Evolutionary conservation across 2,888 invertebrate genomes (phyloP).

Genomic region (Zootermopsis nevadensis): DNA sequence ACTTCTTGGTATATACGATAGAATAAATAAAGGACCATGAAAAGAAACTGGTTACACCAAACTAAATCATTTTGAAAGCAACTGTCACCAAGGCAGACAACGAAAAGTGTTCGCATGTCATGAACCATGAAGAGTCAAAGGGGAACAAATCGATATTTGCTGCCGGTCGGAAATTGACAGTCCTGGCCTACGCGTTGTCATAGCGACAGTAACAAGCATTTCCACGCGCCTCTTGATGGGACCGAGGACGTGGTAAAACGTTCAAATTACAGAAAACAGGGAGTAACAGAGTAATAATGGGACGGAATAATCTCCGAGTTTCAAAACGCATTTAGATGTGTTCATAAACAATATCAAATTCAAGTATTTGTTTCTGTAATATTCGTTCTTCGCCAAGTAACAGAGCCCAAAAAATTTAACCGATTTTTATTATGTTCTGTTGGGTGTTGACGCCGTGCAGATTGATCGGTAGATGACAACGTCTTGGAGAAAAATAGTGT

Average conservation of each 20-base stretch:
- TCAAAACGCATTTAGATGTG: no score
- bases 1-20: not conserved
- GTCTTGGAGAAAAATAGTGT: no score
- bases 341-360: no score
- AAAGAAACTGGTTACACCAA: not conserved
- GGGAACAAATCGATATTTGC: slow-evolving; percentile 3
- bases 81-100: not conserved
- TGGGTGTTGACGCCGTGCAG: no score
- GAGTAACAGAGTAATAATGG: no score
- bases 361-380: no score
- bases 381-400: no score
- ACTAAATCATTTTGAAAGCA: not conserved
- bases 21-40: not conserved
- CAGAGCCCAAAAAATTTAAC: no score
- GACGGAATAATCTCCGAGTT: no score
- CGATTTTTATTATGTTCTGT: no score
- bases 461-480: no score
- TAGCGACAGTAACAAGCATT: slow-evolving; percentile 16
- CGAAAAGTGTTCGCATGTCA: not conserved
- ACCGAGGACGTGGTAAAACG: not conserved
- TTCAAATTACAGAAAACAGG: not conserved
- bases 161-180: slow-evolving; percentile 12
- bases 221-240: not conserved
- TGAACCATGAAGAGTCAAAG: not conserved
- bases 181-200: not conserved